Evolutionary conservation across 2,888 invertebrate genomes (phyloP).

Genomic region (Pseudococcus viburni): DNA sequence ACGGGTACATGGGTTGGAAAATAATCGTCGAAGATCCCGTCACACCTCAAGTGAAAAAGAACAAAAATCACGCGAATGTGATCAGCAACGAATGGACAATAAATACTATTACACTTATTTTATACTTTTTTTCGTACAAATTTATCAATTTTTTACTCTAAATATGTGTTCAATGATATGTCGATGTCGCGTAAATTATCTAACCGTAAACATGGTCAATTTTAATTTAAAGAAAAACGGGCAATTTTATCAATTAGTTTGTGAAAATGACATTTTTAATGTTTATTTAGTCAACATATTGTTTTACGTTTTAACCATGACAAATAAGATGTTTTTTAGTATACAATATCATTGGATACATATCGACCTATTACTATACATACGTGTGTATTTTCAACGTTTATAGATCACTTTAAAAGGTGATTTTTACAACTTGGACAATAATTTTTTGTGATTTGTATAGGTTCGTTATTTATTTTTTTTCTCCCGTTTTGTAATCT

Average conservation of each 20-base stretch:
- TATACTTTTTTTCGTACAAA: constrained; percentile 55
- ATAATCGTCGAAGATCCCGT: constrained; percentile 81
- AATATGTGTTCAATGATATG: constrained; percentile 56
- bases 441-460: constrained; percentile 57
- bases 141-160: constrained; percentile 51
- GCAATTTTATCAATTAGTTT: constrained; percentile 54
- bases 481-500: background rate
- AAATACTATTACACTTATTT: constrained; percentile 53
- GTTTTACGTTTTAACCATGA: constrained; percentile 25
- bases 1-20: constrained; percentile 93
- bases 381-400: constrained; percentile 17
- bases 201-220: constrained; percentile 47
- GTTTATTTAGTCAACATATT: constrained; percentile 3
- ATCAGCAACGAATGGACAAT: constrained; percentile 51
- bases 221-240: constrained; percentile 48
- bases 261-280: constrained; percentile 47
- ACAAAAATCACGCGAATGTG: constrained; percentile 36
- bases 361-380: background rate
- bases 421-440: constrained; percentile 51
- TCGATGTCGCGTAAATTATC: constrained; percentile 41
- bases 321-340: background rate
- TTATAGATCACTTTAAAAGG: constrained; percentile 37
- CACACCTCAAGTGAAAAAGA: constrained; percentile 6
- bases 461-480: constrained; percentile 54
- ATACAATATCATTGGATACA: constrained; percentile 54